Base-by-base conservation (phyloP, 2,113 vertebrate genomes). In the Alethe castanea region DNA sequence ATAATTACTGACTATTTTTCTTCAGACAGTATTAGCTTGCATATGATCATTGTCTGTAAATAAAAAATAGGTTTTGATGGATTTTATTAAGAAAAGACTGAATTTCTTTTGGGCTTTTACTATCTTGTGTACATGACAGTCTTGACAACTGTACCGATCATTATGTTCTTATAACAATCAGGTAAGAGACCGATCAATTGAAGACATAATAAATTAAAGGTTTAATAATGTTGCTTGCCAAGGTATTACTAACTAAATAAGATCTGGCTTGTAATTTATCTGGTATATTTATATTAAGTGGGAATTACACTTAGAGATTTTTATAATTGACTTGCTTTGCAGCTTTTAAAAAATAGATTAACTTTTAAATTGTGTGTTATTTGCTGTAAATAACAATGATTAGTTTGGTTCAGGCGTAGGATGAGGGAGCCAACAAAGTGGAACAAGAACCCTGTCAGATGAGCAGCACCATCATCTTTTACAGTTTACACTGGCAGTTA, bases 311-410 rank as follows among this genome's bases (percentile, higher is more conserved):
- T 80, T 87, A 77, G 56, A 95, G 86, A 71, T 81, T 92, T 90
- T 76, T 94, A 62, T 90, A 97, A 86, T 87, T 95, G 79, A 94
- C 93, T 95, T 56, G 52, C 82, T 95, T 96, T 96, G 91, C 80
- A 95, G 86, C 61, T 96, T 96, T 82, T 4, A 14, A 56, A 91
- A 96, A 97, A 94, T 71, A 95, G 96, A 97, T 98, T 96, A 97
- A 96, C 76, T 97, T 96, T 77, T 94, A 95, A 95, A 97, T 96
- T 96, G 86, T 96, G n/a, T 94, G 85, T 93, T 97, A 95, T 95
- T 97, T 97, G 90, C 94, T 96, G 91, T 96, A 97, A 97, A 92
- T 97, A 97, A 91, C 82, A 94, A 72, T 95, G 95, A 97, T 98
- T 97, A 91, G 87, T 87, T 96, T 95, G 91, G 92, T 83, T 92